Conservation (phyloP, 2,888 invertebrate species). For the Augochlorella aurata region DNA sequence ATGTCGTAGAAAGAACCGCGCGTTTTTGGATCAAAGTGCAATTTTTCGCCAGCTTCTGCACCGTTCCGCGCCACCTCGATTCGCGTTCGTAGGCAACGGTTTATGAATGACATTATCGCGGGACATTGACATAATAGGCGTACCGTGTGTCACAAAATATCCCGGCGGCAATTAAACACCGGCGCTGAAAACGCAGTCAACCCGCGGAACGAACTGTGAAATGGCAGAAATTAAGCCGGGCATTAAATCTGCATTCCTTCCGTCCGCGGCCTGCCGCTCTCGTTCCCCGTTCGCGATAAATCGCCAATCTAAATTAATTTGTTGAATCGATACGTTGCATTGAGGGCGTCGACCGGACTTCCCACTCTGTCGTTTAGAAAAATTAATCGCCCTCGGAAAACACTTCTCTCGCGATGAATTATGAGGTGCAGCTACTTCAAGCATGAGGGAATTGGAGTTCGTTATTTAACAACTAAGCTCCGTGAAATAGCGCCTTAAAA, state of each 20-base stretch:
- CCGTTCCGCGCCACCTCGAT: not conserved
- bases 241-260: slow-evolving; percentile 50
- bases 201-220: slow-evolving; percentile 48
- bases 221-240: slow-evolving; percentile 44
- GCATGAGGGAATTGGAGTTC: not conserved
- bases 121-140: slow-evolving; percentile 33
- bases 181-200: slow-evolving; percentile 37
- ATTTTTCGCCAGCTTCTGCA: not conserved
- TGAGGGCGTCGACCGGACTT: not conserved
- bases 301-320: slow-evolving; percentile 54
- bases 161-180: slow-evolving; percentile 40
- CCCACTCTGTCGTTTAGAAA: not conserved
- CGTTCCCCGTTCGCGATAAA: slow-evolving; percentile 35
- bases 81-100: not conserved
- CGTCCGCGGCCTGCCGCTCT: slow-evolving; percentile 11
- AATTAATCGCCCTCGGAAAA: not conserved
- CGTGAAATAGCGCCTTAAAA: not conserved
- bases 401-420: not conserved
- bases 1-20: not conserved
- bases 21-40: not conserved
- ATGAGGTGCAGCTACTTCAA: not conserved
- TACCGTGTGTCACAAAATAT: slow-evolving; percentile 39
- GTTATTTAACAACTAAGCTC: not conserved
- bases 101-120: slow-evolving; percentile 36
- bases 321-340: slow-evolving; percentile 28